A percentile compares a stretch with the other conserved stretches of the same genome.
Evolutionary conservation across 2,888 invertebrate genomes (phyloP).

Genomic region (Sepiola atlantica): DNA sequence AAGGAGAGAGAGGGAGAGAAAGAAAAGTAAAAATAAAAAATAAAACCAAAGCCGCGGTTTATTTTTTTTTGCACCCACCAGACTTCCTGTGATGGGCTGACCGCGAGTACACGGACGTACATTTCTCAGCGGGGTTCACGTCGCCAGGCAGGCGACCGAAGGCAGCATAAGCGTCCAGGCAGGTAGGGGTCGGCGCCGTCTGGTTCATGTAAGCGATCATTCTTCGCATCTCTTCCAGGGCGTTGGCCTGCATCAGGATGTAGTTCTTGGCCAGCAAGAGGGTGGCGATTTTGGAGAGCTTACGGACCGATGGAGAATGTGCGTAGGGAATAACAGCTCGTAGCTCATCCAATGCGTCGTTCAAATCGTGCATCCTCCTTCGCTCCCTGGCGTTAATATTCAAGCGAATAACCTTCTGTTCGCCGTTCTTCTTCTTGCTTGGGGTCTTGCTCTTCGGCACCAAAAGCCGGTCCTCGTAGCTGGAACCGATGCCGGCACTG

Average conservation of each 20-base stretch:
- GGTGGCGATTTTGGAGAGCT: slow-evolving; percentile 74
- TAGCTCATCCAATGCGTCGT: slow-evolving; percentile 75
- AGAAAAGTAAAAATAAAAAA: not conserved
- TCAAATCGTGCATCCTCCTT: slow-evolving; percentile 76
- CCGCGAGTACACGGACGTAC: slow-evolving; percentile 51
- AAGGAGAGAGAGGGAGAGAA: too few species aligned
- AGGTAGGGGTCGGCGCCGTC: slow-evolving; percentile 55
- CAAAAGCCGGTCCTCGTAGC: slow-evolving; percentile 52
- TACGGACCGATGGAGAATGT: slow-evolving; percentile 74
- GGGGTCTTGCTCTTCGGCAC: slow-evolving; percentile 48
- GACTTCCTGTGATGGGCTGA: slow-evolving; percentile 44
- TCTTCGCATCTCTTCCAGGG: slow-evolving; percentile 73
- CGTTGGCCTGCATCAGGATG: slow-evolving; percentile 74
- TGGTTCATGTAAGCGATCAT: slow-evolving; percentile 73
- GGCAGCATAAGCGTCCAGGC: slow-evolving; percentile 57
- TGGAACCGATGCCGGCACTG: slow-evolving; percentile 50
- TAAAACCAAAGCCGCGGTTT: not conserved
- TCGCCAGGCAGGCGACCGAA: slow-evolving; percentile 56
- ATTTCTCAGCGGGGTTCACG: slow-evolving; percentile 50
- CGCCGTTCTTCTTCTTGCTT: slow-evolving; percentile 52
- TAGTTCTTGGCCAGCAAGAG: slow-evolving; percentile 74
- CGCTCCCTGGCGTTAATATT: slow-evolving; percentile 76
- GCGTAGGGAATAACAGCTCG: slow-evolving; percentile 75
- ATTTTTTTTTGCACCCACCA: slow-evolving; percentile 7
- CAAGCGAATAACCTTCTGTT: slow-evolving; percentile 64